These are phyloP conservation scores for Epinotia ramella DNA, from an alignment of 2,888 invertebrate genomes.

Conservation along the genomic window DNA sequence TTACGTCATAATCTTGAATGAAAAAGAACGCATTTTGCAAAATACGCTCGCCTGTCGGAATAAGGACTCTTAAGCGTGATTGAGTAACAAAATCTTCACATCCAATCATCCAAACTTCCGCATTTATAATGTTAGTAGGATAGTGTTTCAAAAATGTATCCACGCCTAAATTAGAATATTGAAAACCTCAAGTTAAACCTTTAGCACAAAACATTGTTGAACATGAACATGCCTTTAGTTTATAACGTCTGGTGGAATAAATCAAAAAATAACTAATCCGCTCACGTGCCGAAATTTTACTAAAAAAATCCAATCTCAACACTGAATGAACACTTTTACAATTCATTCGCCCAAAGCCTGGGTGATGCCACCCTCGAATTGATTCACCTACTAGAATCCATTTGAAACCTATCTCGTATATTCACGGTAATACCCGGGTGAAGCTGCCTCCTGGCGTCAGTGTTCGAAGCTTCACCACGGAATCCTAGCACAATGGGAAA, in stretches of 20 bases:
- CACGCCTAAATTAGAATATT: no score
- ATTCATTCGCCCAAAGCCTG: neutral
- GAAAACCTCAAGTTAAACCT: no score
- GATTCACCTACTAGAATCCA: neutral
- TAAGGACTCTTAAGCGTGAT: no score
- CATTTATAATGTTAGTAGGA: no score
- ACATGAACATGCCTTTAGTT: neutral
- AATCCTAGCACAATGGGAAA: neutral
- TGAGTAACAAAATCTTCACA: no score
- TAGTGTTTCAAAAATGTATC: no score
- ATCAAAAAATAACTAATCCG: neutral
- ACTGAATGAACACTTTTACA: neutral
- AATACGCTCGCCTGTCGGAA: no score
- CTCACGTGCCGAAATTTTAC: neutral
- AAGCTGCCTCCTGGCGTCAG: neutral
- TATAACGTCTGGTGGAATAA: neutral
- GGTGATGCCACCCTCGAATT: neutral
- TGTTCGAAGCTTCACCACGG: neutral
- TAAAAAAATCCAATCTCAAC: neutral
- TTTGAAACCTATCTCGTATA: constrained; percentile 2
- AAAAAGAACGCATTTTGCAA: no score
- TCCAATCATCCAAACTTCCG: no score
- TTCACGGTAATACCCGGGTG: constrained; percentile 1
- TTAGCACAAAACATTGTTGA: neutral
- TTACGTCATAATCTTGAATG: no score